Conservation (phyloP, 2,888 invertebrate genomes). For the Melanotus villosus region DNA sequence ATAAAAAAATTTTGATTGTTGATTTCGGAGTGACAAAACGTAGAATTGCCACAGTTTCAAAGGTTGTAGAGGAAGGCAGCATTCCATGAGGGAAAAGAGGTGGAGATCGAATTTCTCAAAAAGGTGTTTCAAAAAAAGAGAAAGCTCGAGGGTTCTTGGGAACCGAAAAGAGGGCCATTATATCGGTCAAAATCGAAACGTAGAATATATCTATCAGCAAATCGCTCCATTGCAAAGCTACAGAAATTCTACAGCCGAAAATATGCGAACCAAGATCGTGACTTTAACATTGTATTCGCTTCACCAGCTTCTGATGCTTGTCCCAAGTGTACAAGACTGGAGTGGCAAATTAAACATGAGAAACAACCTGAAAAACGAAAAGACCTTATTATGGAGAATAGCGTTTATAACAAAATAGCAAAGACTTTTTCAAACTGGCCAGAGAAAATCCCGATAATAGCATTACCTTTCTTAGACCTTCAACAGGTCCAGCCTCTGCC, state of each 20-base stretch:
- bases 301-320: conserved; percentile 55
- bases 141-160: conserved; percentile 47
- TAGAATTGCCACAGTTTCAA: conserved; percentile 46
- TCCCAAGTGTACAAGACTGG: conserved; percentile 45
- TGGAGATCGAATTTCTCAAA: conserved; percentile 46
- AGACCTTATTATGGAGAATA: no score
- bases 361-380: no score
- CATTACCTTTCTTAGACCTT: no score
- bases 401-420: no score
- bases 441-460: no score
- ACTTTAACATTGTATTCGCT: conserved; percentile 57
- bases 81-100: conserved; percentile 48
- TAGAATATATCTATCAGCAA: no score
- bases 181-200: conserved; percentile 54
- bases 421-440: no score
- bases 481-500: no score
- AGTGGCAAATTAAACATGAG: conserved; percentile 22
- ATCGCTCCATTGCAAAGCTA: no score
- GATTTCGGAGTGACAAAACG: conserved; percentile 9
- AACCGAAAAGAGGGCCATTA: conserved; percentile 55
- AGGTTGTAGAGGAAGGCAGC: conserved; percentile 39
- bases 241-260: conserved; percentile 54
- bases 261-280: conserved; percentile 49
- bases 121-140: conserved; percentile 52
- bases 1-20: no score